Evolutionary conservation across 2,797 vertebrate genomes (phyloP).

Genomic region (Hippoglossus hippoglossus): DNA sequence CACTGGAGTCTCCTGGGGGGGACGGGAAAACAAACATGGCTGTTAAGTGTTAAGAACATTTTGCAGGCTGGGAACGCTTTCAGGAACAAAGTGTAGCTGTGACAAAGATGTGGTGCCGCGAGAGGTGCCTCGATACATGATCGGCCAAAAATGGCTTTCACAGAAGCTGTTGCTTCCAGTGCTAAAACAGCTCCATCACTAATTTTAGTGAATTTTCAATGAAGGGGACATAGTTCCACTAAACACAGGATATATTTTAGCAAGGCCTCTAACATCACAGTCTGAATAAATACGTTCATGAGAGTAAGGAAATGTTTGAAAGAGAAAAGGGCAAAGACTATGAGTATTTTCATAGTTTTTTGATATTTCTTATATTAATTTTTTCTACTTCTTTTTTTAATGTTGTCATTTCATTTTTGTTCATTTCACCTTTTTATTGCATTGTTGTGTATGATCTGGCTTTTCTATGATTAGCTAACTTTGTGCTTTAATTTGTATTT

Average conservation of each 20-base stretch:
- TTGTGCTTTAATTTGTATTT: too few species aligned
- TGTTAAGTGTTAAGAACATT: neutral
- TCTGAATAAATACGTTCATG: neutral
- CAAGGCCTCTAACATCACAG: too few species aligned
- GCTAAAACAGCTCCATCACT: neutral
- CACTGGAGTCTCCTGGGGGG: constrained; percentile 92
- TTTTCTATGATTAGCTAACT: too few species aligned
- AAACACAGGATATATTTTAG: too few species aligned
- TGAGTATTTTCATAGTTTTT: too few species aligned
- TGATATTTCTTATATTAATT: too few species aligned
- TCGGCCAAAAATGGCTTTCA: neutral
- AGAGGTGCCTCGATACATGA: neutral
- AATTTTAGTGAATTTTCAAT: neutral
- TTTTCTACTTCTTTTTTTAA: too few species aligned
- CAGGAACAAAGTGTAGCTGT: neutral
- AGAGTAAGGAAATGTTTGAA: neutral
- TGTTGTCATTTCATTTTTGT: too few species aligned
- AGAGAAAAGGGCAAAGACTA: neutral
- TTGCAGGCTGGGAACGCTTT: neutral
- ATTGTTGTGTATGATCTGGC: too few species aligned
- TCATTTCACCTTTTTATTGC: too few species aligned
- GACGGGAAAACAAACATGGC: constrained; percentile 20
- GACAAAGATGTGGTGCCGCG: neutral
- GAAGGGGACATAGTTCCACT: neutral
- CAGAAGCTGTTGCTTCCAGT: neutral